A percentile compares a stretch with the other conserved stretches of the same genome.
Evolutionary conservation across 2,797 vertebrate genomes (phyloP).

Genomic region (Siniperca undulata): DNA sequence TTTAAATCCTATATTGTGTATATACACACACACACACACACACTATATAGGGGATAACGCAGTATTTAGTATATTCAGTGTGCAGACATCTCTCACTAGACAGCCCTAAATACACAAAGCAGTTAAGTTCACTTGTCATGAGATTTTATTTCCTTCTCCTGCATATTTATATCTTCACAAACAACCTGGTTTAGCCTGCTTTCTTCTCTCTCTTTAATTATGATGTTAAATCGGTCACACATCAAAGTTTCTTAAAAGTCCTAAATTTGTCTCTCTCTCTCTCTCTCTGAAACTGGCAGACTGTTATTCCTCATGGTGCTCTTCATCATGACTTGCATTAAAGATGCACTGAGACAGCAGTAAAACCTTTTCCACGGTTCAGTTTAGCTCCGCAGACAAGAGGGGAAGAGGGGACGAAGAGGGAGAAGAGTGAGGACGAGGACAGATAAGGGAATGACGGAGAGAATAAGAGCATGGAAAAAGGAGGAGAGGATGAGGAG

Average conservation of each 20-base stretch:
- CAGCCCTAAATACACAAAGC: neutral
- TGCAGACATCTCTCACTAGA: neutral
- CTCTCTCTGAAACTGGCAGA: conserved; percentile 25
- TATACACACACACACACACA: too few relatives aligned
- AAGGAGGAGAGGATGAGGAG: conserved; percentile 31
- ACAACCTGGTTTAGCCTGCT: conserved; percentile 2
- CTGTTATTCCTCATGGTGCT: conserved; percentile 52
- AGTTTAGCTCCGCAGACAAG: conserved; percentile 38
- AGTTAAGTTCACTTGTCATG: neutral
- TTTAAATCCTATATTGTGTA: neutral
- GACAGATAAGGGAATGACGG: conserved; percentile 47
- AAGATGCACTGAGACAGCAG: conserved; percentile 66
- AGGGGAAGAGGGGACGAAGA: neutral
- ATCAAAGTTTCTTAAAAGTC: conserved; percentile 53
- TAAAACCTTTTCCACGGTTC: conserved; percentile 59
- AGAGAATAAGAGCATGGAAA: conserved; percentile 20
- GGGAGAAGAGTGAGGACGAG: conserved; percentile 21
- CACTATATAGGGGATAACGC: neutral
- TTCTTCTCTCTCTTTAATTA: conserved; percentile 39
- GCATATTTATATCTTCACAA: conserved; percentile 3
- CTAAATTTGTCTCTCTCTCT: conserved; percentile 12
- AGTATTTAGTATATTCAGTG: neutral
- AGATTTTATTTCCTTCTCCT: neutral
- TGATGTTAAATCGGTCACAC: conserved; percentile 34
- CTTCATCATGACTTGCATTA: conserved; percentile 67